Conservation (phyloP, 2,888 invertebrate species). For the Sphaerophoria rueppellii region DNA sequence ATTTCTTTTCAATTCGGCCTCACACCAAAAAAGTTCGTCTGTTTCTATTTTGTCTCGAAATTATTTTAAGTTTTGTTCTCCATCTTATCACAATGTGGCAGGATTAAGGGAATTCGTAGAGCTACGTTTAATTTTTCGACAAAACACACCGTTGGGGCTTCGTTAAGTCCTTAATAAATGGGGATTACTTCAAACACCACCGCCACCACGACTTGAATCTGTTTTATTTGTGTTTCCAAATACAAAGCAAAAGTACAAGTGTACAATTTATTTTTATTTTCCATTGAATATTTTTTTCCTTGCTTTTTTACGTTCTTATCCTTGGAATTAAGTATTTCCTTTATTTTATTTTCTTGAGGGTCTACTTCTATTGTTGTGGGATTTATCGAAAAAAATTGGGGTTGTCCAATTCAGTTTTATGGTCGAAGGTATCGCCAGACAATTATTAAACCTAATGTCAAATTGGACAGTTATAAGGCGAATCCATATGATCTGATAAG, state of each 20-base stretch:
- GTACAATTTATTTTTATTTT: slow-evolving; percentile 67
- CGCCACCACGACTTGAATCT: slow-evolving; percentile 30
- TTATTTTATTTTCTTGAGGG: background rate
- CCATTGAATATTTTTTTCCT: slow-evolving; percentile 49
- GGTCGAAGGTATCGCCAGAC: slow-evolving; percentile 36
- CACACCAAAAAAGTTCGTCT: slow-evolving; percentile 42
- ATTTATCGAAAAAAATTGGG: slow-evolving; percentile 10
- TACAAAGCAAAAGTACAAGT: slow-evolving; percentile 53
- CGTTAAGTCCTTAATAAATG: slow-evolving; percentile 69
- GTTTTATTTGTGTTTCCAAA: background rate
- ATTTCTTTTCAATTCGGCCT: slow-evolving; percentile 35
- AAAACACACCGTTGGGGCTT: slow-evolving; percentile 67
- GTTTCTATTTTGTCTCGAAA: background rate
- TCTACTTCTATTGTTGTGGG: slow-evolving; percentile 1
- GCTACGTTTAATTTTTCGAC: slow-evolving; percentile 64
- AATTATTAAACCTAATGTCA: slow-evolving; percentile 45
- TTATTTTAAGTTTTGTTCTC: background rate
- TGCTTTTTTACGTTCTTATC: slow-evolving; percentile 24
- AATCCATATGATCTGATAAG: slow-evolving; percentile 15
- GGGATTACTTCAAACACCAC: slow-evolving; percentile 70
- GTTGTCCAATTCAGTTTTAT: slow-evolving; percentile 36
- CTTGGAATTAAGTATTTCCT: slow-evolving; percentile 28
- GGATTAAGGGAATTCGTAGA: slow-evolving; percentile 63
- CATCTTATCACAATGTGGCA: slow-evolving; percentile 44
- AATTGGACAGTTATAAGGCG: slow-evolving; percentile 53